These are phyloP conservation scores for Pollenia amentaria DNA, from an alignment of 2,888 invertebrate genomes.

Conservation along the genomic window DNA sequence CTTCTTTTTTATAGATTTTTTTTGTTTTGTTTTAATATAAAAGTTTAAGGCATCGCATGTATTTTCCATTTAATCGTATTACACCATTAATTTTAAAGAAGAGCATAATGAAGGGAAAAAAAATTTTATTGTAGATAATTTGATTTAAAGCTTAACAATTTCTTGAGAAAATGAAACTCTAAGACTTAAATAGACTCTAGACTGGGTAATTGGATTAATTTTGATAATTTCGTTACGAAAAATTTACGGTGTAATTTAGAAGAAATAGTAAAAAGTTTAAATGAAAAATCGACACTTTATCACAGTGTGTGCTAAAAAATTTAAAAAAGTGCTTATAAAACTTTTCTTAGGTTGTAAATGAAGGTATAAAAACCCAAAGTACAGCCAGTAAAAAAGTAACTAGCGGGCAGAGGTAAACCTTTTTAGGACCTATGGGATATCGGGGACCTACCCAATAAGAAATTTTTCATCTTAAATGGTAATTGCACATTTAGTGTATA, in stretches of 20 bases:
- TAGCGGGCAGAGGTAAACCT: no score
- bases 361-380: no score
- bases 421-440: no score
- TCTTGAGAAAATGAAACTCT: neutral
- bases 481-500: no score
- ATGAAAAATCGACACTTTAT: no score
- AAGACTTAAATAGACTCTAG: neutral
- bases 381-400: no score
- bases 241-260: neutral
- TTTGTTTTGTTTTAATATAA: constrained; percentile 6
- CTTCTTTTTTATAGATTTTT: neutral
- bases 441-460: no score
- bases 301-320: no score
- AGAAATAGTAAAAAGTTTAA: no score
- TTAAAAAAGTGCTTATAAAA: no score
- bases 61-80: constrained; percentile 63
- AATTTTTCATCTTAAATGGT: no score
- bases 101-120: constrained; percentile 12
- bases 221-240: neutral
- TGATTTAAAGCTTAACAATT: constrained; percentile 27
- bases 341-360: no score
- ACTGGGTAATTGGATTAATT: constrained; percentile 9
- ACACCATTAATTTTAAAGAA: constrained; percentile 53
- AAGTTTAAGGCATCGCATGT: constrained; percentile 52
- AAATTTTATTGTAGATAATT: constrained; percentile 22